phyloP scores from a whole-genome alignment of 2,797 vertebrate species.

The Microchirus variegatus region DNA sequence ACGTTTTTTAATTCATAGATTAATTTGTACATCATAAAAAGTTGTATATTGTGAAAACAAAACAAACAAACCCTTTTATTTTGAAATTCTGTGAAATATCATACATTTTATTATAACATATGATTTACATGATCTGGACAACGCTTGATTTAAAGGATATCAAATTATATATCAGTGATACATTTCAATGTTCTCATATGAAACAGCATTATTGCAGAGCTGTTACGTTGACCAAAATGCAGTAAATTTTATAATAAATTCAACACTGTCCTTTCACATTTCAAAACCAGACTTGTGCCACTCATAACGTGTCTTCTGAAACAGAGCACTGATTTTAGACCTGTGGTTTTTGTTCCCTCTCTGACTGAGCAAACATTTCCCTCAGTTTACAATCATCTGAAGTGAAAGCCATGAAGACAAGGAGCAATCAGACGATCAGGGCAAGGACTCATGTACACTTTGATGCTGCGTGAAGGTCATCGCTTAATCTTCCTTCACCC shows the following conservation, averaged over 20 bases:
- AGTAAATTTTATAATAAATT: no score
- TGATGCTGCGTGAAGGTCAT: constrained; percentile 65
- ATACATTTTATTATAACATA: no score
- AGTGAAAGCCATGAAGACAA: constrained; percentile 51
- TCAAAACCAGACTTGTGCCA: neutral
- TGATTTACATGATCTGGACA: no score
- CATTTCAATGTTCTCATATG: neutral
- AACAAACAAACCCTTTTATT: no score
- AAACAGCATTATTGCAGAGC: neutral
- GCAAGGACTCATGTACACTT: constrained; percentile 48
- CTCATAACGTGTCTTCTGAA: constrained; percentile 30
- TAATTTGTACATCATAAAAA: no score
- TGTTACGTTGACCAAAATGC: neutral
- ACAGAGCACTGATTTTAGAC: constrained; percentile 27
- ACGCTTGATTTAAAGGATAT: no score
- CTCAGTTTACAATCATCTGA: constrained; percentile 56
- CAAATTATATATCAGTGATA: no score
- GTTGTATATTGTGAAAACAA: no score
- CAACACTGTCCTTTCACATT: neutral
- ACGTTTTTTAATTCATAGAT: no score
- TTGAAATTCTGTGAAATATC: no score
- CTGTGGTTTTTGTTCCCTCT: neutral
- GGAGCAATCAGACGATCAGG: constrained; percentile 66
- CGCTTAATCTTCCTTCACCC: constrained; percentile 42
- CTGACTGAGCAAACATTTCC: constrained; percentile 51